phyloP scores from a whole-genome alignment of 2,113 vertebrate species.

The Hippocampus abdominalis region DNA sequence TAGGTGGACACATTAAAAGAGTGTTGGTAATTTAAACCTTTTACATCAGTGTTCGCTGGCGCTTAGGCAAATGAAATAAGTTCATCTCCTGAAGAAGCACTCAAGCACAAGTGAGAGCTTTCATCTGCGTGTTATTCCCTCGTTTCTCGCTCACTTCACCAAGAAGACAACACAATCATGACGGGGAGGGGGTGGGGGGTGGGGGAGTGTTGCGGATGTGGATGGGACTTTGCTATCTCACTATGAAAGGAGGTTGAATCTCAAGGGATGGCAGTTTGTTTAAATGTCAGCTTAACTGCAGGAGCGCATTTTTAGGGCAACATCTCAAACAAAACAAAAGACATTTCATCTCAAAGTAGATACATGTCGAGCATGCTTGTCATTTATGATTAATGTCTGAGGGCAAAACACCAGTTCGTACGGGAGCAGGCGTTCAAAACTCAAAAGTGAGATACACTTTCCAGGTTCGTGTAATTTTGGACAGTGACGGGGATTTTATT shows the following conservation, averaged over 20 bases:
- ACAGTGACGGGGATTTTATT: no score
- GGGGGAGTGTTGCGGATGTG: constrained; percentile 22
- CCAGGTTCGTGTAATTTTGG: no score
- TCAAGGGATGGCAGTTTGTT: constrained; percentile 21
- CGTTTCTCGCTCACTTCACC: constrained; percentile 24
- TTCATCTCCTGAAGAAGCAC: constrained; percentile 31
- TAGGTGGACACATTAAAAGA: constrained; percentile 12
- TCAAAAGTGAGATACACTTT: neutral
- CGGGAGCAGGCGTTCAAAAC: no score
- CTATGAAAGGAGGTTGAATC: constrained; percentile 11
- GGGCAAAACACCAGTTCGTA: neutral
- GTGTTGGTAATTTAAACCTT: constrained; percentile 24
- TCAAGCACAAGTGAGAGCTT: constrained; percentile 20
- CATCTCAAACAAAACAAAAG: neutral
- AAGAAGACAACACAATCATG: constrained; percentile 42
- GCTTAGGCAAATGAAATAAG: constrained; percentile 36
- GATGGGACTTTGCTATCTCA: constrained; percentile 49
- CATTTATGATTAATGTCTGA: neutral
- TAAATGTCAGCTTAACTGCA: constrained; percentile 38
- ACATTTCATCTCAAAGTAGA: neutral
- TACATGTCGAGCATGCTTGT: neutral
- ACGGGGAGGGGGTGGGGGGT: constrained; percentile 9
- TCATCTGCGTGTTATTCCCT: constrained; percentile 28
- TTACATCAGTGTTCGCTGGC: constrained; percentile 23
- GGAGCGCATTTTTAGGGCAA: constrained; percentile 6